Evolutionary conservation across 2,113 vertebrate genomes (phyloP).

Genomic region (Conger conger): DNA sequence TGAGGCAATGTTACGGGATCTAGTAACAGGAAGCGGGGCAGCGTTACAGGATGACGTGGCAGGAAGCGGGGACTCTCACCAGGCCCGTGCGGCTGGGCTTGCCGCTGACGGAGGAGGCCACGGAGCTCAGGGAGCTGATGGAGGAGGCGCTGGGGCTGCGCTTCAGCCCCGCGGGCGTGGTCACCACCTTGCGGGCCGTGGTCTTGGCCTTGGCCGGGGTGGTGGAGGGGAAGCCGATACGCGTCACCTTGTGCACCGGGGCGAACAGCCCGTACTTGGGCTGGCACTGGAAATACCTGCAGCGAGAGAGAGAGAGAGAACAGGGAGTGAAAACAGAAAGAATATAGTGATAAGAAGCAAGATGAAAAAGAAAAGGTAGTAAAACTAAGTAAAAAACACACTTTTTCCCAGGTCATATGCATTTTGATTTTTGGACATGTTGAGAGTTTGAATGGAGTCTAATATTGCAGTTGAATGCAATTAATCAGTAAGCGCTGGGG

Average conservation of each 20-base stretch:
- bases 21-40: conserved; percentile 41
- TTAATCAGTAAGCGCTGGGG: no score
- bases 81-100: conserved; percentile 95
- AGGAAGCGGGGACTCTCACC: conserved; percentile 80
- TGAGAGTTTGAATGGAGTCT: no score
- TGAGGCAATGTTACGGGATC: neutral
- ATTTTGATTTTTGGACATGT: no score
- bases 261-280: conserved; percentile 96
- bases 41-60: neutral
- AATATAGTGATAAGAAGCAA: no score
- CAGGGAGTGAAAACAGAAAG: neutral
- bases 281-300: conserved; percentile 97
- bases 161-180: conserved; percentile 79
- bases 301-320: neutral
- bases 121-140: conserved; percentile 93
- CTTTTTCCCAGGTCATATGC: no score
- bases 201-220: conserved; percentile 93
- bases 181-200: conserved; percentile 74
- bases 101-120: conserved; percentile 92
- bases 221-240: conserved; percentile 95
- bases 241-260: conserved; percentile 95
- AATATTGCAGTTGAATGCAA: no score
- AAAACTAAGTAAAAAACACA: no score
- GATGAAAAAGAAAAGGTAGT: no score
- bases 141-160: conserved; percentile 94